Evolutionary conservation across 2,113 vertebrate species (phyloP).

Genomic region (Vulpes ferrilata): DNA sequence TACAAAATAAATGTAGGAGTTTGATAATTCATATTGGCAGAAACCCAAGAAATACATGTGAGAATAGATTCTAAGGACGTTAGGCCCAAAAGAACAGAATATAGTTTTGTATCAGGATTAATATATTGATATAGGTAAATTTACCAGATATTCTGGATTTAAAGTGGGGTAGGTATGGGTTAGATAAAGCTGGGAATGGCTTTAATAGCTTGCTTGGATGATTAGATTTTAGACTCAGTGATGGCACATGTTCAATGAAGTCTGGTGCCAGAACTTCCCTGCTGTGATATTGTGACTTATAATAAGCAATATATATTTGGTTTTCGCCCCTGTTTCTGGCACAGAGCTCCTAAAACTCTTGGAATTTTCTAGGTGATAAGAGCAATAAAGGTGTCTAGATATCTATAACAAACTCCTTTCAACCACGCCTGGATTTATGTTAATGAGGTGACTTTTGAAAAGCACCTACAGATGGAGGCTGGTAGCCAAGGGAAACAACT

Average conservation of each 20-base stretch:
- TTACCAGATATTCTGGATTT: conserved; percentile 43
- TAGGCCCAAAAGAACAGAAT: conserved; percentile 49
- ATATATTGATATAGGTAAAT: neutral
- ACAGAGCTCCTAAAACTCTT: neutral
- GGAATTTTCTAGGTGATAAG: neutral
- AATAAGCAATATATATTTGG: neutral
- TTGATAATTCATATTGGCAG: conserved; percentile 1
- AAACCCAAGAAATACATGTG: conserved; percentile 17
- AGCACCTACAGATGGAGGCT: neutral
- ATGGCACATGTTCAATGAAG: neutral
- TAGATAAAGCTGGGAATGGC: conserved; percentile 54
- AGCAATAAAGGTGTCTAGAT: neutral
- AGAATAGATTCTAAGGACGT: neutral
- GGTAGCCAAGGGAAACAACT: neutral
- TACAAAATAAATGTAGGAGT: conserved; percentile 2
- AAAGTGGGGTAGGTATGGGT: conserved; percentile 43
- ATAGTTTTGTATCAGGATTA: conserved; percentile 17
- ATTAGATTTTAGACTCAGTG: conserved; percentile 24
- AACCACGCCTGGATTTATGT: neutral
- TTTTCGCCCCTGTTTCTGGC: neutral
- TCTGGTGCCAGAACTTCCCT: conserved; percentile 28
- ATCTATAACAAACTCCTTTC: neutral
- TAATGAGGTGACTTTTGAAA: neutral
- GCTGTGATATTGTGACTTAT: neutral
- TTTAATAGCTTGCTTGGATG: conserved; percentile 36